These are phyloP conservation scores for Pristis pectinata DNA, from an alignment of 2,797 vertebrate genomes.

Conservation along the genomic window DNA sequence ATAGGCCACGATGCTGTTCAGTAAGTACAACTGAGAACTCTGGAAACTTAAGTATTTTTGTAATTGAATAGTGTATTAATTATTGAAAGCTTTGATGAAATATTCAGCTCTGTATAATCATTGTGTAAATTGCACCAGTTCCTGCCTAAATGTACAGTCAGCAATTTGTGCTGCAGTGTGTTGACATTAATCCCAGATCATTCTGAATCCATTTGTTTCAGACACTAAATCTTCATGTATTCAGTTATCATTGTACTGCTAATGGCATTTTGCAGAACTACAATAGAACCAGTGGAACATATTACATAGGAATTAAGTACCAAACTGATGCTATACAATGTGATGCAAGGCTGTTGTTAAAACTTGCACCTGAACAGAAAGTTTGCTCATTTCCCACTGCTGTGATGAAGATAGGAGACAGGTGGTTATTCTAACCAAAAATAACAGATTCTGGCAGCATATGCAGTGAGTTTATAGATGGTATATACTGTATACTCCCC, in stretches of 20 bases:
- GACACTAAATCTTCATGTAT: not conserved
- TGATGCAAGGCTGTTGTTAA: not conserved
- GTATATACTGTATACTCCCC: too few relatives aligned
- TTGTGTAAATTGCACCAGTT: constrained; percentile 9
- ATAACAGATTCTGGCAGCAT: not conserved
- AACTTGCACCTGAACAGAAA: not conserved
- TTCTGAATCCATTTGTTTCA: constrained; percentile 12
- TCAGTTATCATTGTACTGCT: not conserved
- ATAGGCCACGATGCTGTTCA: not conserved
- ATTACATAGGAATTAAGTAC: not conserved
- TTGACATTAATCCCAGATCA: constrained; percentile 21
- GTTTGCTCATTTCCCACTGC: not conserved
- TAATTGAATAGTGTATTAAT: constrained; percentile 27
- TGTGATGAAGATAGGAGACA: not conserved
- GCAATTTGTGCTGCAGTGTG: not conserved
- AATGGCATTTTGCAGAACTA: not conserved
- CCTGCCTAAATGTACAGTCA: constrained; percentile 30
- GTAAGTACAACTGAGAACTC: not conserved
- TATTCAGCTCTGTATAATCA: constrained; percentile 30
- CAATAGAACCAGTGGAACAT: not conserved
- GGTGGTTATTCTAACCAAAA: not conserved
- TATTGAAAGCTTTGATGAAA: constrained; percentile 36
- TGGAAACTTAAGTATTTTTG: not conserved
- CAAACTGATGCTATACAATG: not conserved
- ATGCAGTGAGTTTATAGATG: not conserved